phyloP scores from a whole-genome alignment of 92 coral and sea anemone species.

The Pocillopora grandis region DNA sequence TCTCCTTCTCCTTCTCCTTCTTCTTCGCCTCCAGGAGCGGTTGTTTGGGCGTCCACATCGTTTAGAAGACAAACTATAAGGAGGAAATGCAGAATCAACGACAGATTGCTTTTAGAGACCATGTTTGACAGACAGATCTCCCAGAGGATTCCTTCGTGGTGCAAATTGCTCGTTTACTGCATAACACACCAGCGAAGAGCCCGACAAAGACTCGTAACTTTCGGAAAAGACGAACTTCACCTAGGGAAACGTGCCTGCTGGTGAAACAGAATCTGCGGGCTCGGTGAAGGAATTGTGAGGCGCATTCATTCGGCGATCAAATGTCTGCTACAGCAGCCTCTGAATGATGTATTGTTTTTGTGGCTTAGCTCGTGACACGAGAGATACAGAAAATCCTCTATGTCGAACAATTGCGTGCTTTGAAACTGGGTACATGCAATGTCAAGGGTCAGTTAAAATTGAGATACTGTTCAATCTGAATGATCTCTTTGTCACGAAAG shows the following conservation, averaged over 20 bases:
- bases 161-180: constrained; percentile 6
- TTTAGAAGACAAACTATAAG: background rate
- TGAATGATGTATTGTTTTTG: constrained; percentile 19
- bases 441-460: too few relatives aligned
- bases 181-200: constrained; percentile 26
- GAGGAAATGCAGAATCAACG: constrained; percentile 11
- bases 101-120: background rate
- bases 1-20: background rate
- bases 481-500: too few relatives aligned
- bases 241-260: background rate
- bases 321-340: constrained; percentile 1
- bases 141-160: constrained; percentile 1
- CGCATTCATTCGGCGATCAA: constrained; percentile 14
- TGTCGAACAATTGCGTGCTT: background rate
- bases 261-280: constrained; percentile 26
- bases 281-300: background rate
- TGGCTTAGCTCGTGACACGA: constrained; percentile 16
- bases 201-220: background rate
- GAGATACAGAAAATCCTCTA: background rate
- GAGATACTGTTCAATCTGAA: too few relatives aligned
- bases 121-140: constrained; percentile 15
- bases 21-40: background rate
- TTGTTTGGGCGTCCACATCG: constrained; percentile 30
- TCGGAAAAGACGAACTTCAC: constrained; percentile 9
- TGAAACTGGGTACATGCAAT: background rate